Base-by-base conservation (phyloP, 2,113 vertebrate species). In the Baryphthengus martii region DNA sequence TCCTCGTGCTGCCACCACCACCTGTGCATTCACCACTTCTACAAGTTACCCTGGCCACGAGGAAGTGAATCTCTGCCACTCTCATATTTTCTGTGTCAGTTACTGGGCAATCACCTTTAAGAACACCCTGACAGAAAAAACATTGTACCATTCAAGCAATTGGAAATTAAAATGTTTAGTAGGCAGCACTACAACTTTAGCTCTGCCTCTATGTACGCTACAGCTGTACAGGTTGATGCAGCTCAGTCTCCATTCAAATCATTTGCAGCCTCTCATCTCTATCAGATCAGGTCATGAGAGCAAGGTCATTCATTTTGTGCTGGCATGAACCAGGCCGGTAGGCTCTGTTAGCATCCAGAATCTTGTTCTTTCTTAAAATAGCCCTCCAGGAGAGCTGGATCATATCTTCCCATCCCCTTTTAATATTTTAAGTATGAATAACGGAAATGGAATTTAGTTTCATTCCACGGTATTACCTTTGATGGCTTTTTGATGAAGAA, bases 331-430 rank as follows among this genome's bases (percentile, higher is more conserved):
- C n/a, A 84, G 71, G 50, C 63, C 65, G 70, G 66, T 86, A 83
- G 63, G 33, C 45, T 88, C 87, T 86, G 72, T 35, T 90, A 90
- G 63, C 63, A 90, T 86, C 71, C 67, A 73, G 72, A 50, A 83
- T 39, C 50, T 85, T 90, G 75, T 88, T 91, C 81, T 90, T 85
- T 88, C 90, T 86, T 88, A 93, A 96, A 90, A 92, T 79, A 93
- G 49, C 37, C 25, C 24, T 83, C 40, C 45, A 53, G 47, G 31
- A 83, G 71, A 73, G 67, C 63, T 85, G 75, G 70, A 66, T 85
- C 9, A 1, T 74, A 50, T 90, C 63, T 70, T 91, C 42, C 72
- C 62, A 49, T 37, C 16, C 16, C 10, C 29, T 76, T 92, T 89
- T 91, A 94, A 85, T 85, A 88, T 85, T 95, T 91, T 83, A 89